Evolutionary conservation across 2,888 invertebrate genomes (phyloP), one percentile per base, ranked within the genome.

Genomic region (Watsonalla binaria): DNA sequence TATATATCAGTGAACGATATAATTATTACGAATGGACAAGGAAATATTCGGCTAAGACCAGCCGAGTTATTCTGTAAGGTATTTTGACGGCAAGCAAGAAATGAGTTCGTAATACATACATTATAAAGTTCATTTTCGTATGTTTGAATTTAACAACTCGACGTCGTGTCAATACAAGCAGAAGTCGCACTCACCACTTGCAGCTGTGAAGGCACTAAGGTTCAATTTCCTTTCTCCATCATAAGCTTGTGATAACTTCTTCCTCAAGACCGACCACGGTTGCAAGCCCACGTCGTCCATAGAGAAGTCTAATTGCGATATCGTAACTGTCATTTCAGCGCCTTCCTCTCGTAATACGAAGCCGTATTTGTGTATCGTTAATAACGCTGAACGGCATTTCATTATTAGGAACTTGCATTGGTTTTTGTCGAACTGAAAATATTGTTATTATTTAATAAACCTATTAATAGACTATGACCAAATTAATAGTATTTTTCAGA

Each of bases 321-420:
- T 74, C 0, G 69, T 65, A 0, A 89, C 24, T 0, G 46, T 54
- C 6, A 89, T 48, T 8, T 78, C 76, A 0, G 76, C 70, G 0
- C 73, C 74, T 0, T 73, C 74, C 34, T 68, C 75, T 34, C 68
- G 76, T 0, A 83, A 61, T 0, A 60, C 51, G 57, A 88, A 84
- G 0, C 80, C 79, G 0, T 72, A 58, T 11, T 78, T 78, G 66
- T 89, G 90, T 6, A 90, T 63, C 0, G 63, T 63, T 0, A 76
- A 46, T 0, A 90, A 61, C 0, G 86, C 84, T 0, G 60, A 45
- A 0, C 75, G 69, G 39, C 71, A 61, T 5, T 82, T 66, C 0
- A 82, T 62, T 0, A 86, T 82, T 0, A 89, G 62, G 61, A 89
- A 88, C 47, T 75, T 85, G 69, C 90, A 90, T 58, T 78, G 74